A percentile compares a stretch with the other conserved stretches of the same genome.
phyloP scores from a whole-genome alignment of 1,140 invertebrate genomes.

The Centruroides sculpturatus region DNA sequence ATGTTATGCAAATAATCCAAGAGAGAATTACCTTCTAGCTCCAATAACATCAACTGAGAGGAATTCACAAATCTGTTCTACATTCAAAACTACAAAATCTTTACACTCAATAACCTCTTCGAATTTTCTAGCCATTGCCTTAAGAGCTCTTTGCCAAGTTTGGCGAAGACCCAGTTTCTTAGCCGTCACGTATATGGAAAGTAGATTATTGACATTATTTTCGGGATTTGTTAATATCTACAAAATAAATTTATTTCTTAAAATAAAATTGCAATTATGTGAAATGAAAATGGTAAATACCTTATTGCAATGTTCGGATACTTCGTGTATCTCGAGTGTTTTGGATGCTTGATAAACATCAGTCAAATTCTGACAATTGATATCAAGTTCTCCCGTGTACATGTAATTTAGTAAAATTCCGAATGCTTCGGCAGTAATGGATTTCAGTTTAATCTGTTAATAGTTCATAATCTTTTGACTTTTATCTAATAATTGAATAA shows the following conservation, averaged over 20 bases:
- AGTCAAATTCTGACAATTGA: constrained; percentile 6
- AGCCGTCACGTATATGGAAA: constrained; percentile 9
- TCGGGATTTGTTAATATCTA: not conserved
- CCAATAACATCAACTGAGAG: constrained; percentile 7
- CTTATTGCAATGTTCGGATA: constrained; percentile 3
- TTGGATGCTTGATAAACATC: constrained; percentile 10
- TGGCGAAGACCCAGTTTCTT: constrained; percentile 1
- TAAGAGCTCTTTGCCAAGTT: not conserved
- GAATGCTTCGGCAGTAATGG: constrained; percentile 7
- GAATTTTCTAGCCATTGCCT: constrained; percentile 1
- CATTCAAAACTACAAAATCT: constrained; percentile 7
- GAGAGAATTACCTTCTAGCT: constrained; percentile 3
- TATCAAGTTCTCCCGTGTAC: constrained; percentile 11
- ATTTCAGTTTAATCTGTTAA: not conserved
- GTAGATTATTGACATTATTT: not conserved
- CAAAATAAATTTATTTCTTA: too few species aligned
- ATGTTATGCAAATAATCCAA: too few species aligned
- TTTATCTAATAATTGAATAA: too few species aligned
- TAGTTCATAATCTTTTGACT: not conserved
- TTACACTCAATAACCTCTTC: constrained; percentile 1
- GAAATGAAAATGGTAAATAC: not conserved
- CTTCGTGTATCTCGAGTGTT: constrained; percentile 7
- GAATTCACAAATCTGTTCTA: constrained; percentile 6
- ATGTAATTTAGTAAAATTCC: constrained; percentile 10
- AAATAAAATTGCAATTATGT: too few species aligned